Conservation (phyloP, 1,140 invertebrate genomes). For the Lepidostoma basale region DNA sequence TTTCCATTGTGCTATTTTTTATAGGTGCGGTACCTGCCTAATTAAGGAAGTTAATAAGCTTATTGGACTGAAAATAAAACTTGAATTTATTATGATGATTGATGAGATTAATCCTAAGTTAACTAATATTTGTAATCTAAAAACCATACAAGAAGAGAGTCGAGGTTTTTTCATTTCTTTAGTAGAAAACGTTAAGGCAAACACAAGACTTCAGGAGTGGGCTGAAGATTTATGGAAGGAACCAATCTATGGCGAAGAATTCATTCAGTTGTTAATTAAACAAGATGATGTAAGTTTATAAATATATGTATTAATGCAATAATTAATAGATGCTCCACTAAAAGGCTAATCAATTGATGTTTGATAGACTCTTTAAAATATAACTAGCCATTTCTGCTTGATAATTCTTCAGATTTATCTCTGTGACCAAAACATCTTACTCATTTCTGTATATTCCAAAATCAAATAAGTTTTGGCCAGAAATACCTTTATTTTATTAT, state of each 20-base stretch:
- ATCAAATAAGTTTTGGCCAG: too few species aligned
- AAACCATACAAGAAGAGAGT: slow-evolving; percentile 38
- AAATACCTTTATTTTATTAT: background rate
- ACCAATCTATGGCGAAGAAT: slow-evolving; percentile 24
- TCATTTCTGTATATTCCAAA: background rate
- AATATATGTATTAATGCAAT: background rate
- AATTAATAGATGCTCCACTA: background rate
- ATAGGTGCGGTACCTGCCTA: too few species aligned
- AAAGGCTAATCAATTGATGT: background rate
- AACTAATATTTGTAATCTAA: slow-evolving; percentile 28
- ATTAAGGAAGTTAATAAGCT: background rate
- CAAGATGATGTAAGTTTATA: slow-evolving; percentile 29
- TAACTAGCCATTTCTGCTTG: background rate
- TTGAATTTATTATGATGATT: slow-evolving; percentile 21
- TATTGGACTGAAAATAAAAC: background rate
- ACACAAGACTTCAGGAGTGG: slow-evolving; percentile 27
- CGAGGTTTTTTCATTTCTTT: slow-evolving; percentile 34
- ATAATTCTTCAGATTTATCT: background rate
- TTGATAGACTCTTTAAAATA: background rate
- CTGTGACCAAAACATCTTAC: background rate
- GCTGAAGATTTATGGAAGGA: slow-evolving; percentile 22
- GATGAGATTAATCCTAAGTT: slow-evolving; percentile 33
- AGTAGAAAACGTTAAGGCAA: slow-evolving; percentile 17
- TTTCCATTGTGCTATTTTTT: background rate
- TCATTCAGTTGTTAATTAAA: slow-evolving; percentile 17